Base-by-base conservation (phyloP, 2,113 vertebrate genomes). In the Siniperca chuatsi region DNA sequence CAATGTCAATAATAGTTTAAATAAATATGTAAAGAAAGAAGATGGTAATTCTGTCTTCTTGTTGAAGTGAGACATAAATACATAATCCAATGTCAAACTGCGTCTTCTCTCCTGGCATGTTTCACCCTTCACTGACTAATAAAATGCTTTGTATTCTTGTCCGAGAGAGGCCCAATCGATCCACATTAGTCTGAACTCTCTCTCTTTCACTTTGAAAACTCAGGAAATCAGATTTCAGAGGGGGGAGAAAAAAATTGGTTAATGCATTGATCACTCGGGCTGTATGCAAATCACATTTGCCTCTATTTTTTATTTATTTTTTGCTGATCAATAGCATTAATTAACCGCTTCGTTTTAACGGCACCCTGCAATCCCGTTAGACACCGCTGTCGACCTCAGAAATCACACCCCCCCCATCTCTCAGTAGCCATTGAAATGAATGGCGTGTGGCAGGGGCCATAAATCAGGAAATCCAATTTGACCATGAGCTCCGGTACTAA, bases 81-180 rank as follows among this genome's bases (percentile, higher is more conserved):
- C 67, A 72, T 84, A 88, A 87, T 72, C 70, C 58, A 69, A 86
- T 70, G 74, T 86, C 79, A 86, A 79, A 83, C 67, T 57, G 65
- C 55, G 80, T 82, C 89, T 90, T 81, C 78, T 81, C 82, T 92
- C 84, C 90, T 80, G 87, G 88, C 79, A 83, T 87, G 88, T 89
- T 93, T 90, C 92, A 90, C 87, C 90, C 90, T 92, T 97, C 96
- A 94, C 95, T 94, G 94, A 96, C 97, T 98, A 97, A 98, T 97
- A 97, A 97, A 97, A 97, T 86, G 92, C 92, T 96, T 95, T 95
- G 95, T 94, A 96, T 96, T 96, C 95, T 92, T 96, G 96, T 96
- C 96, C 96, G 97, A 97, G 97, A 97, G 96, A 97, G 95, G 96
- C 94, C 94, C 93, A 78, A 96, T 96, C 95, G 93, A 96, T 96